Evolutionary conservation across 2,888 invertebrate genomes (phyloP).

Genomic region (Drosophila gaucha): DNA sequence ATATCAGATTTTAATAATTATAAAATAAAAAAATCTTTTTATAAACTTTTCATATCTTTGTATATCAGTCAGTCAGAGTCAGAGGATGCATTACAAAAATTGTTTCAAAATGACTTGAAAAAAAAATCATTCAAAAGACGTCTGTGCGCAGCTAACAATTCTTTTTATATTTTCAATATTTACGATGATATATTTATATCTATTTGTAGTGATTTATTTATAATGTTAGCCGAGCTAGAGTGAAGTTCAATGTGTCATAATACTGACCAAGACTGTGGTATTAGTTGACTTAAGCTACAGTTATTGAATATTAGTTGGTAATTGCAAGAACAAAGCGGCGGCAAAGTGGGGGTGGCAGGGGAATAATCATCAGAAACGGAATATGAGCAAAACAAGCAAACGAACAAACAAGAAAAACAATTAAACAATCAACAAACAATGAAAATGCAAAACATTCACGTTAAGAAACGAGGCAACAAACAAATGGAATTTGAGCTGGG

Average conservation of each 20-base stretch:
- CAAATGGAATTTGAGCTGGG: slow-evolving; percentile 44
- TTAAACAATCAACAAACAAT: slow-evolving; percentile 57
- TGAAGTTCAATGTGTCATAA: not conserved
- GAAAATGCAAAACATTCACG: slow-evolving; percentile 54
- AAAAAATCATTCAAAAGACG: not conserved
- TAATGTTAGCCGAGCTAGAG: not conserved
- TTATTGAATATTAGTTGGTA: slow-evolving; percentile 20
- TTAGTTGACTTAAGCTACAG: slow-evolving; percentile 27
- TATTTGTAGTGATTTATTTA: not conserved
- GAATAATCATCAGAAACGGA: slow-evolving; percentile 17
- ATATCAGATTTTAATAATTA: too few species aligned
- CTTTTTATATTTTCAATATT: too few species aligned
- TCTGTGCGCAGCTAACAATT: not conserved
- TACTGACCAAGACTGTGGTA: slow-evolving; percentile 2
- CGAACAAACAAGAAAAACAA: slow-evolving; percentile 43
- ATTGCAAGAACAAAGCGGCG: slow-evolving; percentile 40
- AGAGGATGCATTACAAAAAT: slow-evolving; percentile 1
- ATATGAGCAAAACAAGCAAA: slow-evolving; percentile 38
- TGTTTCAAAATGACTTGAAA: slow-evolving; percentile 4
- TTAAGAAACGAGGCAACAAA: slow-evolving; percentile 42
- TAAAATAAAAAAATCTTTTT: not conserved
- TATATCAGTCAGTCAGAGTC: slow-evolving; percentile 7
- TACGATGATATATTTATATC: not conserved
- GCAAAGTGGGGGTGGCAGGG: slow-evolving; percentile 10
- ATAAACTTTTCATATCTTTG: too few species aligned